A percentile compares a stretch with the other conserved stretches of the same genome.
Conservation (phyloP, 2,113 vertebrate species). For the Menidia beryllina region DNA sequence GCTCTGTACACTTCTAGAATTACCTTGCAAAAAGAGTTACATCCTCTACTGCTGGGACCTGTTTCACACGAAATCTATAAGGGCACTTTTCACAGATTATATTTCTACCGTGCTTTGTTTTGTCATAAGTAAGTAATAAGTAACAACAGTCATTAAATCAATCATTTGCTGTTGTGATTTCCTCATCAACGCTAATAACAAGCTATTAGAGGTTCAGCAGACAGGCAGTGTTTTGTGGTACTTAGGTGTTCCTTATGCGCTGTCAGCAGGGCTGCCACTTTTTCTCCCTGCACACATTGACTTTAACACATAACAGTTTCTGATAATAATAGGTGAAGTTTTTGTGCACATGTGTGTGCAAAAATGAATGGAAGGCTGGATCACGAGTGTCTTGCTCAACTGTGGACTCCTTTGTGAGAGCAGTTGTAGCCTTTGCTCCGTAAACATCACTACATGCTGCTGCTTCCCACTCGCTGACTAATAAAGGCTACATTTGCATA, state of each 20-base stretch:
- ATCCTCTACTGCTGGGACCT: slow-evolving; percentile 69
- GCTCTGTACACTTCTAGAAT: slow-evolving; percentile 60
- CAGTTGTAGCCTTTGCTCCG: slow-evolving; percentile 56
- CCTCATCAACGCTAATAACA: slow-evolving; percentile 11
- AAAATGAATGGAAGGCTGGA: slow-evolving; percentile 37
- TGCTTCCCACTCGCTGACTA: slow-evolving; percentile 83
- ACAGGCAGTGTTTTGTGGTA: slow-evolving; percentile 6
- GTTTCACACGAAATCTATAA: slow-evolving; percentile 58
- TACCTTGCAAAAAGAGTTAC: slow-evolving; percentile 54
- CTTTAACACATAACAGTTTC: slow-evolving; percentile 56
- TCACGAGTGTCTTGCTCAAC: slow-evolving; percentile 37
- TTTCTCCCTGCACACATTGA: slow-evolving; percentile 59
- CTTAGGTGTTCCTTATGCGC: slow-evolving; percentile 21
- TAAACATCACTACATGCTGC: slow-evolving; percentile 61
- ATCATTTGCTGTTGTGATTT: slow-evolving; percentile 9
- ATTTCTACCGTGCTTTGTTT: slow-evolving; percentile 33
- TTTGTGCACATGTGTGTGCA: slow-evolving; percentile 30
- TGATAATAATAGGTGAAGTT: slow-evolving; percentile 70
- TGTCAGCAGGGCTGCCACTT: slow-evolving; percentile 49
- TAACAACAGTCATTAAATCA: slow-evolving; percentile 8
- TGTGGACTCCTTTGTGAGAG: slow-evolving; percentile 47
- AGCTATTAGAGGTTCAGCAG: slow-evolving; percentile 24
- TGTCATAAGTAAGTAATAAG: slow-evolving; percentile 22
- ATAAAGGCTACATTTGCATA: slow-evolving; percentile 88
- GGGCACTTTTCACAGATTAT: slow-evolving; percentile 52